Percentiles rank a stretch among this genome's conserved stretches.
These are phyloP conservation scores for Hydrocynus forskahlii DNA, from an alignment of 2,797 vertebrate genomes.

Conservation along the genomic window DNA sequence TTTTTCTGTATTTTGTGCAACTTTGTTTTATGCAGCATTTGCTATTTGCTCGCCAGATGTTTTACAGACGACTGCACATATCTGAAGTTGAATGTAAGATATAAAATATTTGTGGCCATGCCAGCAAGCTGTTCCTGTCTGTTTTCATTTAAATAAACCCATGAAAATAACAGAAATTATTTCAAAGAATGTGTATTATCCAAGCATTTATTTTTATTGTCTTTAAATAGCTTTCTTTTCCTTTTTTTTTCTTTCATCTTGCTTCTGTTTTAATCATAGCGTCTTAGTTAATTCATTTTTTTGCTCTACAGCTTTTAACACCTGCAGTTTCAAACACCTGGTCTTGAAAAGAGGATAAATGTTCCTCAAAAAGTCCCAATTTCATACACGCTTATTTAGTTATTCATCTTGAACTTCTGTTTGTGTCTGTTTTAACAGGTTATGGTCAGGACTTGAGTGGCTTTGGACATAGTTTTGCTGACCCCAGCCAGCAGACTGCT, in stretches of 20 bases:
- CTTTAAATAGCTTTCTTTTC: slow-evolving; percentile 36
- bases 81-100: slow-evolving; percentile 37
- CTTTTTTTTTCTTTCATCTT: slow-evolving; percentile 27
- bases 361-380: not conserved
- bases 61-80: slow-evolving; percentile 20
- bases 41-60: slow-evolving; percentile 24
- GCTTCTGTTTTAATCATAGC: slow-evolving; percentile 23
- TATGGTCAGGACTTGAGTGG: slow-evolving; percentile 98
- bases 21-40: slow-evolving; percentile 34
- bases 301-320: slow-evolving; percentile 19
- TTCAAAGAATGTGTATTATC: not conserved
- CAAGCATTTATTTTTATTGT: slow-evolving; percentile 39
- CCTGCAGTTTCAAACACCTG: not conserved
- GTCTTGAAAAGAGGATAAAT: not conserved
- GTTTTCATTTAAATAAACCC: slow-evolving; percentile 16
- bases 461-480: slow-evolving; percentile 94
- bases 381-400: not conserved
- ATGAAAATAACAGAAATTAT: slow-evolving; percentile 1
- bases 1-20: slow-evolving; percentile 52
- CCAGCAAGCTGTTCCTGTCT: slow-evolving; percentile 13
- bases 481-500: slow-evolving; percentile 92
- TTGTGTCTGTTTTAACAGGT: slow-evolving; percentile 75
- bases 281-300: slow-evolving; percentile 7
- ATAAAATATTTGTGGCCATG: slow-evolving; percentile 25
- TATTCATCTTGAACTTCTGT: not conserved